These are phyloP conservation scores for Panopea generosa DNA, from an alignment of 2,888 invertebrate genomes.

Conservation along the genomic window DNA sequence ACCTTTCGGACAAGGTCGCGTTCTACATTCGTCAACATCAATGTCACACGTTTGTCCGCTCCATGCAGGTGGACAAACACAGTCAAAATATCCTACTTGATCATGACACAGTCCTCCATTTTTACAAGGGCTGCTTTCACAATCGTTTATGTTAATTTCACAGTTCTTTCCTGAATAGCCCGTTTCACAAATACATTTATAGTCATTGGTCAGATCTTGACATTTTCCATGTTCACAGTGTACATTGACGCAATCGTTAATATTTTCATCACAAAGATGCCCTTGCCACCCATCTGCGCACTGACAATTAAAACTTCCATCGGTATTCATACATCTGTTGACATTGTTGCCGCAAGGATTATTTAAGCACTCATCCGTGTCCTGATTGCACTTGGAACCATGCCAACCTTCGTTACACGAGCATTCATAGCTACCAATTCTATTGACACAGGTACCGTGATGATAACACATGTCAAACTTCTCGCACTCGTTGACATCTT, in stretches of 20 bases:
- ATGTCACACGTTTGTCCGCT: slow-evolving; percentile 40
- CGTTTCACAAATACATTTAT: slow-evolving; percentile 7
- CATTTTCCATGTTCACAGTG: slow-evolving; percentile 65
- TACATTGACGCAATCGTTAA: slow-evolving; percentile 22
- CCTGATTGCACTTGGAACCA: slow-evolving; percentile 25
- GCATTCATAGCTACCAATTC: slow-evolving; percentile 26
- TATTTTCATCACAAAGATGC: slow-evolving; percentile 8
- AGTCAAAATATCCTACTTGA: slow-evolving; percentile 22
- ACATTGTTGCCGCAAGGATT: neutral
- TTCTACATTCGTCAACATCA: slow-evolving; percentile 37
- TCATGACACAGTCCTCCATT: neutral
- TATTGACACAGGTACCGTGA: slow-evolving; percentile 40
- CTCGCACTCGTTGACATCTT: slow-evolving; percentile 34
- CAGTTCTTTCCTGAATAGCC: neutral
- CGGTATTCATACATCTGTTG: slow-evolving; percentile 27
- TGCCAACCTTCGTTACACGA: slow-evolving; percentile 22
- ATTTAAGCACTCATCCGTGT: slow-evolving; percentile 15
- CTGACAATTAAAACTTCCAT: slow-evolving; percentile 35
- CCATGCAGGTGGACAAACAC: slow-evolving; percentile 36
- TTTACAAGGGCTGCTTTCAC: neutral
- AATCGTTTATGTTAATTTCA: slow-evolving; percentile 1
- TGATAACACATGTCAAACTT: slow-evolving; percentile 12
- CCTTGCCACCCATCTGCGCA: slow-evolving; percentile 41
- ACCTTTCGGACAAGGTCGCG: slow-evolving; percentile 33
- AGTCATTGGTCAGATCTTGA: slow-evolving; percentile 42